Evolutionary conservation across 2,113 vertebrate species (phyloP).

Genomic region (Perca fluviatilis): DNA sequence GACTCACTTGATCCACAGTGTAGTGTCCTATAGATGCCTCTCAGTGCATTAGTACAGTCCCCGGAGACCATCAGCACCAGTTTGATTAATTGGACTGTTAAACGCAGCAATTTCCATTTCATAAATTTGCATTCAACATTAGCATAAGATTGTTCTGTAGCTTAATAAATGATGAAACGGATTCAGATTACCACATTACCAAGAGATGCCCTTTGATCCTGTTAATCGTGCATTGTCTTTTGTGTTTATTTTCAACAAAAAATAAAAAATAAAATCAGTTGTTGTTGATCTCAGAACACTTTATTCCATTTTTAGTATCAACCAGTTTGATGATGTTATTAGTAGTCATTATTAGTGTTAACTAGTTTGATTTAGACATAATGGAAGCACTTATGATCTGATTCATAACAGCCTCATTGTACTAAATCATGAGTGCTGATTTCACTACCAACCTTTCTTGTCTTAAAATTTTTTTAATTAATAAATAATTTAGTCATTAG

Average conservation of each 20-base stretch:
- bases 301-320: not conserved
- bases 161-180: slow-evolving; percentile 15
- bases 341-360: not conserved
- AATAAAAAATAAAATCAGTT: not conserved
- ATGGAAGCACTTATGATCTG: not conserved
- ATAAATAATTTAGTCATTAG: not conserved
- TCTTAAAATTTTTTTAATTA: not conserved
- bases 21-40: slow-evolving; percentile 34
- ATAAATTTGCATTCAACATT: slow-evolving; percentile 48
- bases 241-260: not conserved
- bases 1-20: slow-evolving; percentile 42
- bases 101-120: slow-evolving; percentile 58
- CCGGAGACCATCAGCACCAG: slow-evolving; percentile 32
- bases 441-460: not conserved
- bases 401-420: not conserved
- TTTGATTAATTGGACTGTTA: slow-evolving; percentile 65
- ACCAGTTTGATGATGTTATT: not conserved
- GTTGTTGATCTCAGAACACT: not conserved
- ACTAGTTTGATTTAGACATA: not conserved
- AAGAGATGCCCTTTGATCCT: slow-evolving; percentile 11
- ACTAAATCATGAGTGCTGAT: not conserved
- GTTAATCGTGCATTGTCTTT: not conserved
- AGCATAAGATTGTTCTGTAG: slow-evolving; percentile 25
- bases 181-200: slow-evolving; percentile 8
- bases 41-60: slow-evolving; percentile 25